phyloP scores from a whole-genome alignment of 1,140 invertebrate species.

The Daktulosphaira vitifoliae region DNA sequence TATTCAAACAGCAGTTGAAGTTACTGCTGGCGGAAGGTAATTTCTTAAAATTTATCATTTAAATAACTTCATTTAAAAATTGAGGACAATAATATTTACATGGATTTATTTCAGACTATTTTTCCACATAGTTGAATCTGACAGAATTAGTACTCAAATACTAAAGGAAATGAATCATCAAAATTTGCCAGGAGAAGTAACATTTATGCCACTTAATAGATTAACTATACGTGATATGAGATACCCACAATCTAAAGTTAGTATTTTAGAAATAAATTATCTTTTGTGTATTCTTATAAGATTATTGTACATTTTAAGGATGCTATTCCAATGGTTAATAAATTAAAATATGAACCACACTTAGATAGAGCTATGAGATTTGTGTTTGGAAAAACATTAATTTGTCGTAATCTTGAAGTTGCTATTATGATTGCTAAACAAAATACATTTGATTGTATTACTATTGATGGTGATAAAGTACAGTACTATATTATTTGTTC shows the following conservation, averaged over 20 bases:
- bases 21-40: conserved; percentile 87
- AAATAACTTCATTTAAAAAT: too few species aligned
- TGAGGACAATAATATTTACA: conserved; percentile 21
- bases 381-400: conserved; percentile 95
- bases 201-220: conserved; percentile 97
- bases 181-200: conserved; percentile 91
- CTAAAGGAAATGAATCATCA: conserved; percentile 97
- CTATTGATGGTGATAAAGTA: conserved; percentile 87
- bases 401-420: conserved; percentile 92
- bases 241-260: conserved; percentile 80
- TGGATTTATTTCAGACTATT: conserved; percentile 62
- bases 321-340: conserved; percentile 96
- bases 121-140: conserved; percentile 97
- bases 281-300: neutral
- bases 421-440: conserved; percentile 89
- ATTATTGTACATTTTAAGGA: conserved; percentile 53
- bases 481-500: conserved; percentile 42
- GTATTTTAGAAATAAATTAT: conserved; percentile 41
- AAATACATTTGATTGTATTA: conserved; percentile 94
- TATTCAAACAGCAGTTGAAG: conserved; percentile 97
- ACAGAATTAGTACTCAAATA: conserved; percentile 93
- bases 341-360: conserved; percentile 81
- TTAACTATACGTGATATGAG: conserved; percentile 82
- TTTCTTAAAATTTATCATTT: neutral
- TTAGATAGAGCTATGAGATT: conserved; percentile 91